Evolutionary conservation across 2,888 invertebrate species (phyloP), one percentile per base, ranked within the genome.

Genomic region (Chironomus tentans): DNA sequence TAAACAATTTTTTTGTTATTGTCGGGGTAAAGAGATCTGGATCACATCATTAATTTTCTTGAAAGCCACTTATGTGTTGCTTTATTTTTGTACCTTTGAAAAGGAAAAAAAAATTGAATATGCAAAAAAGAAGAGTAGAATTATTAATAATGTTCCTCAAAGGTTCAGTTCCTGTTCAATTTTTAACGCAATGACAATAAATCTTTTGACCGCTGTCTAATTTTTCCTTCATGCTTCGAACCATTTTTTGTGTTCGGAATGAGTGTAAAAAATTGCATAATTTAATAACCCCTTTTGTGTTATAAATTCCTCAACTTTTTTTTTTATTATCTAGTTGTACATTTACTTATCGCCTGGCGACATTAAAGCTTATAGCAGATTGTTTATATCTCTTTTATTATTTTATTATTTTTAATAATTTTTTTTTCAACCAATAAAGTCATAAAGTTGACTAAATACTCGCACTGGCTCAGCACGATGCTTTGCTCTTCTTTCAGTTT

Each of bases 21-120:
- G 38, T n/a, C 48, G 18, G 56, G 38, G 38, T 38, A 38, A 38
- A n/a, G 22, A 70, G 70, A 70, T 70, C 70, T 70, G 70, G 70
- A 70, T 70, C 70, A 70, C 48, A 70, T 70, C 70, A 70, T 70
- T 70, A 70, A 70, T 70, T 70, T 70, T 50, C 70, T 70, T 70
- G 70, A 70, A 70, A 70, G 70, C 70, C 70, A 70, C 70, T 70
- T 70, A 48, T 24, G 50, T 50, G 38, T 38, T 38, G 38, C 38
- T 38, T 38, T 38, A 38, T 38, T 38, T 38, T 38, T 38, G 38
- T 38, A 38, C 38, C 38, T 38, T 10, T 38, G 70, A 48, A 70
- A 50, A 70, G 21, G 3, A 65, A n/a, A 46, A 46, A 69, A 46
- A 47, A 69, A 38, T 69, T 69, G 22, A 69, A 28, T 38, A 38